phyloP scores from a whole-genome alignment of 2,888 invertebrate genomes.

The Mythimna ferrago region DNA sequence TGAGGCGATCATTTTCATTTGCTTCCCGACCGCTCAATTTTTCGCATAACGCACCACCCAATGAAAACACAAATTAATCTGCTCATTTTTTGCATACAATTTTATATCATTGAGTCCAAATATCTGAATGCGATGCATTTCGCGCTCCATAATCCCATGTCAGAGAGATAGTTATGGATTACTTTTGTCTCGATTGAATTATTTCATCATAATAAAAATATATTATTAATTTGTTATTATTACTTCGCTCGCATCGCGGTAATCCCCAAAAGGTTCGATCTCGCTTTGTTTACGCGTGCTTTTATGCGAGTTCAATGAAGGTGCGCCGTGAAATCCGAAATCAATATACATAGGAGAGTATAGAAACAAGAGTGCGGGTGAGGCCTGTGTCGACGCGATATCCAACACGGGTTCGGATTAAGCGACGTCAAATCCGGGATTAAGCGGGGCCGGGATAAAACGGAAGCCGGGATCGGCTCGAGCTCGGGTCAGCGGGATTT shows the following conservation, averaged over 20 bases:
- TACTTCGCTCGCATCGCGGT: constrained; percentile 67
- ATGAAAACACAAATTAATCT: constrained; percentile 90
- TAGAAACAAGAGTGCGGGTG: constrained; percentile 82
- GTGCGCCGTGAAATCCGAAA: constrained; percentile 81
- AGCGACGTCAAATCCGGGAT: constrained; percentile 91
- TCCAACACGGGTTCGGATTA: constrained; percentile 93
- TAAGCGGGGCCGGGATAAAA: constrained; percentile 88
- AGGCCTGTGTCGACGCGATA: constrained; percentile 91
- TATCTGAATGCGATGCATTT: constrained; percentile 85
- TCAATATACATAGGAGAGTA: constrained; percentile 80
- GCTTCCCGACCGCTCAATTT: constrained; percentile 86
- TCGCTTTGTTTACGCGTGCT: constrained; percentile 76
- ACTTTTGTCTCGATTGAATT: constrained; percentile 85
- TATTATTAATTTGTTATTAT: constrained; percentile 72
- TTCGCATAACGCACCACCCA: constrained; percentile 89
- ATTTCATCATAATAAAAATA: constrained; percentile 82
- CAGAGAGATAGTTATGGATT: constrained; percentile 86
- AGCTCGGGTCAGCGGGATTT: constrained; percentile 89
- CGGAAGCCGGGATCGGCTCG: constrained; percentile 84
- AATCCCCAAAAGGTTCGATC: constrained; percentile 73
- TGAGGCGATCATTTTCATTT: constrained; percentile 87
- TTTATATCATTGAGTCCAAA: constrained; percentile 88
- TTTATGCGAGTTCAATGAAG: constrained; percentile 73
- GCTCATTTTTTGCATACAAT: constrained; percentile 90
- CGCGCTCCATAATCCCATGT: constrained; percentile 83